Evolutionary conservation across 2,888 invertebrate genomes (phyloP).

Genomic region (Malacosoma neustria): DNA sequence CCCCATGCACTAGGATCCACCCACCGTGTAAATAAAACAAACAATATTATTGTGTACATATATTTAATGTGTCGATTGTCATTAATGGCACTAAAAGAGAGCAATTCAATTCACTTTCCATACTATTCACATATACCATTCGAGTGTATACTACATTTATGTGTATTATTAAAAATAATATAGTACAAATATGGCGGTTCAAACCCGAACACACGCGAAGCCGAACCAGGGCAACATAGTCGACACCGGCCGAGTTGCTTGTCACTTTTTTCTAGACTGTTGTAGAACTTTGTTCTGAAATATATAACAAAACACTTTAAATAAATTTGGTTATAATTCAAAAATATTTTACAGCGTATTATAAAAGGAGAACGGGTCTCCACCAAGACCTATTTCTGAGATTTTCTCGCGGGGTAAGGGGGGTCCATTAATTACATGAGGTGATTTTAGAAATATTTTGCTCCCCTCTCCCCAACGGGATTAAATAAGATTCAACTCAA

Average conservation of each 20-base stretch:
- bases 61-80: neutral
- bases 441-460: no score
- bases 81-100: constrained; percentile 16
- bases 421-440: no score
- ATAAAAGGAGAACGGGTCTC: no score
- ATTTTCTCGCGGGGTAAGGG: no score
- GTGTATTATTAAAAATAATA: neutral
- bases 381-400: no score
- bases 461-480: no score
- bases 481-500: no score
- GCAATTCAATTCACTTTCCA: constrained; percentile 6
- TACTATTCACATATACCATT: neutral
- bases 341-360: no score
- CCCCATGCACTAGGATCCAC: no score
- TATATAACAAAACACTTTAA: constrained; percentile 16
- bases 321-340: constrained; percentile 1
- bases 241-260: constrained; percentile 12
- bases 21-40: no score
- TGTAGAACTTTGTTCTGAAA: constrained; percentile 41
- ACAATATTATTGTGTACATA: neutral
- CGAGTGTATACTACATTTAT: no score
- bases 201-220: neutral
- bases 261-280: constrained; percentile 55
- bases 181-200: neutral
- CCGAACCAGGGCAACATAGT: neutral